These are phyloP conservation scores for Vanacampus margaritifer DNA, from an alignment of 2,113 vertebrate genomes.

Conservation along the genomic window DNA sequence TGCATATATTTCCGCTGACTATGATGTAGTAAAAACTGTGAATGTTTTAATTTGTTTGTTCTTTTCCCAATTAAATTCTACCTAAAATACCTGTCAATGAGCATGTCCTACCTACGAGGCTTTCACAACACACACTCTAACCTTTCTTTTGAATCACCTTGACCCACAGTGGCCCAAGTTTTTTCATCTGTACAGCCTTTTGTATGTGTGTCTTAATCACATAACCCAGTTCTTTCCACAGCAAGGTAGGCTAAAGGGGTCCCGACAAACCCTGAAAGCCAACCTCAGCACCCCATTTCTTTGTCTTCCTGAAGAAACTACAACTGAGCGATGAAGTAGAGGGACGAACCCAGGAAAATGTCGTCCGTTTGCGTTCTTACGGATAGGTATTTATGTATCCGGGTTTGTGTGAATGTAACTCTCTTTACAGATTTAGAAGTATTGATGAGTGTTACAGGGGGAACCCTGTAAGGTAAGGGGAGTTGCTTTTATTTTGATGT, in stretches of 20 bases:
- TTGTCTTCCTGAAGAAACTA: constrained; percentile 94
- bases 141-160: constrained; percentile 77
- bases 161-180: constrained; percentile 82
- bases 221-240: constrained; percentile 97
- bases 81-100: constrained; percentile 6
- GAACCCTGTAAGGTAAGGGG: constrained; percentile 92
- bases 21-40: neutral
- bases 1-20: neutral
- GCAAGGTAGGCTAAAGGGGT: constrained; percentile 96
- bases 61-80: constrained; percentile 10
- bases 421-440: constrained; percentile 89
- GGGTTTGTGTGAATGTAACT: constrained; percentile 99
- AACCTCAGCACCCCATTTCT: constrained; percentile 85
- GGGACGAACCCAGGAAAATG: constrained; percentile 97
- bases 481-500: constrained; percentile 55
- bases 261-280: constrained; percentile 92
- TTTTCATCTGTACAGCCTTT: constrained; percentile 83
- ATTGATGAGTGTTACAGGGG: constrained; percentile 77
- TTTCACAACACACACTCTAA: constrained; percentile 10
- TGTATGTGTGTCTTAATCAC: constrained; percentile 99
- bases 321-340: constrained; percentile 95
- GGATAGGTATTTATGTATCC: constrained; percentile 99
- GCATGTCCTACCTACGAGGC: constrained; percentile 6
- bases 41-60: constrained; percentile 12
- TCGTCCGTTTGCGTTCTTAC: constrained; percentile 98